Evolutionary conservation across 92 coral and sea anemone species (phyloP), one percentile per base, ranked within the genome.

Genomic region (Palythoa caribaeorum): DNA sequence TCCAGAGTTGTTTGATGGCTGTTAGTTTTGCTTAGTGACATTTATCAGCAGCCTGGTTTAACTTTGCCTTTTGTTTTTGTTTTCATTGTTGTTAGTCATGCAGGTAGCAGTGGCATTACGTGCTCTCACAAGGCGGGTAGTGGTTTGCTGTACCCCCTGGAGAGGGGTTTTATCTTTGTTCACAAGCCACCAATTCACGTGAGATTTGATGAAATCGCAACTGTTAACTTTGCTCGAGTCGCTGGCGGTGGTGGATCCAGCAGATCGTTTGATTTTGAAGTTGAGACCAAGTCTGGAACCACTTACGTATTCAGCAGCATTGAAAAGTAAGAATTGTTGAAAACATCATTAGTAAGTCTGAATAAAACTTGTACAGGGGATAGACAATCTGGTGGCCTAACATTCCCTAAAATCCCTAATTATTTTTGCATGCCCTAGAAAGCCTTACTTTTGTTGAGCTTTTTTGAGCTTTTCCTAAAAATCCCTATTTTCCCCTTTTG

Each of bases 61-160:
- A 44, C 50, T 8, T 44, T 44, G 7, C 50, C 0, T 44, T 44
- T 44, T 44, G 50, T 2, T 44, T 44, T 8, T 44, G 50, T 44
- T 44, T 44, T 44, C 50, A 44, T 44, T 44, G 50, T 44, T 44
- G 5, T 44, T 73, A 97, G 99, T 83, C 90, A 95, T 80, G 40
- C 94, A 69, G 94, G 96, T 10, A 81, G 79, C 47, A 95, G 98
- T 75, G 93, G 97, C 35, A 97, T 97, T 55, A 91, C 98, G 1
- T 97, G 99, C 88, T 96, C 98, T 17, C 94, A 96, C 92, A 95
- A 92, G 87, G 99, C 99, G 1, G 99, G 99, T 71, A 97, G 99
- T 79, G 99, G 99, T 15, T 83, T 97, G 87, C 77, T 97, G 70
- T 97, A 92, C 71, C 99, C 99, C 21, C 71, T 97, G 84, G 99